Base-by-base conservation (phyloP, 2,888 invertebrate genomes). In the Drosophila anomalipes region DNA sequence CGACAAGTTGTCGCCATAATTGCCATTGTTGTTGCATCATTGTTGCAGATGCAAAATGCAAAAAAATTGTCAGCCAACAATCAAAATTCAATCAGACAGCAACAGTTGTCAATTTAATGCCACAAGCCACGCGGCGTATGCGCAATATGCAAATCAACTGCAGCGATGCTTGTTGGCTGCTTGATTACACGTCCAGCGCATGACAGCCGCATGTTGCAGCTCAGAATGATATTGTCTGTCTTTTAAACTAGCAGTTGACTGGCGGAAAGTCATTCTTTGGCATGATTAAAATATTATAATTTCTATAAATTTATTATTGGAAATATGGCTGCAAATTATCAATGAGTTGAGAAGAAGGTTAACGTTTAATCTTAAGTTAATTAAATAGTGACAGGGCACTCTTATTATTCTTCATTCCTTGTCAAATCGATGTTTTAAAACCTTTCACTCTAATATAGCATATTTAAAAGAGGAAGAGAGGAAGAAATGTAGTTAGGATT, bases 81-180 rank as follows among this genome's bases (percentile, higher is more conserved):
- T 77, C 84, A 79, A 81, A 90, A 90, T 82, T 72, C 83, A 86
- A 86, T 88, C 90, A 86, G 86, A 74, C 86, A 83, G 88, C 86
- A 86, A 86, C 86, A 90, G 89, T 86, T 90, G 90, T 88, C 86
- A 88, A 70, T 88, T 77, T 41, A 65, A 71, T 68, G 69, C 37
- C 56, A 65, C 76, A 4, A 62, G 51, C 41, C 30, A 75, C 58
- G 56, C 16, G 57, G 72, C 89, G 80, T 88, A 78, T 83, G 62
- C 77, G 79, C 77, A 77, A 79, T 86, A 66, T 83, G 72, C 72
- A 51, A 59, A 53, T 19, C 56, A 59, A 41, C 63, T 22, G 58
- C 26, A 35, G 44, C 26, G 22, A 19, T 41, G 12, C 54, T 19
- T 49, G 44, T 19, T 52, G 49, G 61, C 59, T 41, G 62, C 51